These are phyloP conservation scores for Habrosyne pyritoides DNA, from an alignment of 2,888 invertebrate genomes.

Conservation along the genomic window DNA sequence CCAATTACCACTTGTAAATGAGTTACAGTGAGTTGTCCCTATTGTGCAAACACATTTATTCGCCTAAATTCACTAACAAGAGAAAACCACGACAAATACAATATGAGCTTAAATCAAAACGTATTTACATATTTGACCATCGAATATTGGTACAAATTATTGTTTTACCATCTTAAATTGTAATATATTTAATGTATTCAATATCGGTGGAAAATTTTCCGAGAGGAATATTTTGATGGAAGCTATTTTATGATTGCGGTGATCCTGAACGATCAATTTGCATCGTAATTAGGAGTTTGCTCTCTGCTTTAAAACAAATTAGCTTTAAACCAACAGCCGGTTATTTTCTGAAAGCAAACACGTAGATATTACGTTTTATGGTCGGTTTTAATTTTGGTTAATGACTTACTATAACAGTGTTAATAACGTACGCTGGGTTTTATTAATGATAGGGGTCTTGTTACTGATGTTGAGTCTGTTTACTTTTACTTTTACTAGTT, in stretches of 20 bases:
- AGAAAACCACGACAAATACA: not conserved
- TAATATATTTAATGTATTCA: not conserved
- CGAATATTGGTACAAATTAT: constrained; percentile 12
- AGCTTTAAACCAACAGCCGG: constrained; percentile 58
- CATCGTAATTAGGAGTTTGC: constrained; percentile 75
- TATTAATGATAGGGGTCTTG: not conserved
- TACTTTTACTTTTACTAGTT: not conserved
- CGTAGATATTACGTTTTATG: constrained; percentile 33
- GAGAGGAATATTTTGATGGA: constrained; percentile 44
- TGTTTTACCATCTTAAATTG: constrained; percentile 17
- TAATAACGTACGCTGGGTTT: not conserved
- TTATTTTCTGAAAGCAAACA: constrained; percentile 51
- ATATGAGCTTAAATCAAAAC: constrained; percentile 1
- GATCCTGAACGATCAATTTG: constrained; percentile 75
- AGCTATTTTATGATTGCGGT: constrained; percentile 65
- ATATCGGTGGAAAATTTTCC: not conserved
- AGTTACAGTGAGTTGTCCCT: not conserved
- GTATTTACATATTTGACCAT: not conserved
- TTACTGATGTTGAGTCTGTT: constrained; percentile 1
- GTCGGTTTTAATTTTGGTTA: constrained; percentile 12
- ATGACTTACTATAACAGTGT: not conserved
- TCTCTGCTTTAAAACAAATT: constrained; percentile 73
- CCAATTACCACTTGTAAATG: not conserved
- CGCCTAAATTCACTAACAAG: not conserved
- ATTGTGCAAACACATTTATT: constrained; percentile 4